Evolutionary conservation across 2,797 vertebrate species (phyloP).

Genomic region (Macroramphosus scolopax): DNA sequence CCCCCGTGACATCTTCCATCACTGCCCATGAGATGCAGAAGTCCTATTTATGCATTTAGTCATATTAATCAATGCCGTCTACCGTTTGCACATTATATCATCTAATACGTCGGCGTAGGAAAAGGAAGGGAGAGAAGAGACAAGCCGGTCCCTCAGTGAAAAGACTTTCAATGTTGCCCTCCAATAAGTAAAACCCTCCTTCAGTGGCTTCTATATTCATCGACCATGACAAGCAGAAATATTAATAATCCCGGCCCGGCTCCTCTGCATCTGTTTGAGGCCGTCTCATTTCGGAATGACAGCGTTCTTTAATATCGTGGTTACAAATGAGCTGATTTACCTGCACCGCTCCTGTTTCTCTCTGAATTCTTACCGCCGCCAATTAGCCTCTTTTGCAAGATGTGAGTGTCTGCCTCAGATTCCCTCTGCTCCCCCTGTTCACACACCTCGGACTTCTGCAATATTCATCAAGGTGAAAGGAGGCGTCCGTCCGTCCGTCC

Average conservation of each 20-base stretch:
- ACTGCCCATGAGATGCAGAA: too few relatives aligned
- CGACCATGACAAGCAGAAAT: constrained; percentile 32
- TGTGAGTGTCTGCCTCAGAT: constrained; percentile 67
- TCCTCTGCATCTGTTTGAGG: constrained; percentile 35
- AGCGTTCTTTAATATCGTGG: constrained; percentile 27
- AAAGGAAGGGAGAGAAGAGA: neutral
- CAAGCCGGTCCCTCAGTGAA: constrained; percentile 7
- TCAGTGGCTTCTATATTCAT: constrained; percentile 18
- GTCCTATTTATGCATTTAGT: too few relatives aligned
- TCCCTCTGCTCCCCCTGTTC: constrained; percentile 56
- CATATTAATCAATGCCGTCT: too few relatives aligned
- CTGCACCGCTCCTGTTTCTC: constrained; percentile 30
- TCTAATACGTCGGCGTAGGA: neutral
- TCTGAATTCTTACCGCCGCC: constrained; percentile 57
- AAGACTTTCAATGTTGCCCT: constrained; percentile 15
- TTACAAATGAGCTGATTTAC: constrained; percentile 49
- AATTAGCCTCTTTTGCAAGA: constrained; percentile 69
- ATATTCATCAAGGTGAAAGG: constrained; percentile 74
- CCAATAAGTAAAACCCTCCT: constrained; percentile 14
- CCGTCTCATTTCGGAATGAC: constrained; percentile 46
- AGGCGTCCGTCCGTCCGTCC: constrained; percentile 34
- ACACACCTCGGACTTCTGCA: constrained; percentile 59
- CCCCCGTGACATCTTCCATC: neutral
- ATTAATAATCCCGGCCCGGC: constrained; percentile 40
- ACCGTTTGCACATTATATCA: neutral